Evolutionary conservation across 2,797 vertebrate genomes (phyloP), one percentile per base, ranked within the genome.

Genomic region (Morelia viridis): DNA sequence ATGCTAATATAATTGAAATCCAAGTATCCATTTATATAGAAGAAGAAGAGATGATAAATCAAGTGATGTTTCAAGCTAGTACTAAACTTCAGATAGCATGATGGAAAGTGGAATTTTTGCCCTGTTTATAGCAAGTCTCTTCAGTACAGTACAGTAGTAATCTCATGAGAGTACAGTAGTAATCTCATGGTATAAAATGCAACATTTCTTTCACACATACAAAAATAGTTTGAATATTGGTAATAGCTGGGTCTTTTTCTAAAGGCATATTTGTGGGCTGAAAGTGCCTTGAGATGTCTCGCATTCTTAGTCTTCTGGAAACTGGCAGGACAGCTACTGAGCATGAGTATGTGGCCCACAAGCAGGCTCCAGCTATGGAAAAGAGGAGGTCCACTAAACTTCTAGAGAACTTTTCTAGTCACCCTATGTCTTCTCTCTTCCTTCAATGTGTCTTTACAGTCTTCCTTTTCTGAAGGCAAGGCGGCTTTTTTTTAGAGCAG

Each of bases 1-100:
- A 91, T 94, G 96, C 94, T 61, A 94, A 92, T 93, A 93, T 95
- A 96, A 96, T 94, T 97, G 94, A 96, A 96, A 97, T 95, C 92
- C 91, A 95, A 96, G 95, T 93, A 94, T 93, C 92, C 10, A 91
- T 95, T 95, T 95, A 94, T 93, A 95, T 95, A 90, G 6, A 91
- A 93, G 87, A 94, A 7, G 50, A 80, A 46, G 35, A 46, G 41
- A 19, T 24, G 41, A 19, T 46, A 80, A 80, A 80, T 80, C 76
- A 80, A 80, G 46, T 80, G 87, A 95, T 92, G 93, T 95, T 94
- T 94, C 91, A 95, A 62, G 91, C 93, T 60, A 94, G 96, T 94
- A 95, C 92, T 91, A 95, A 94, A 71, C 94, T 93, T 95, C 95
- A 92, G 94, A 94, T 90, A 97, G 92, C 94, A 93, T 80, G 94